phyloP scores from a whole-genome alignment of 2,797 vertebrate species.

The Arctocebus calabarensis region DNA sequence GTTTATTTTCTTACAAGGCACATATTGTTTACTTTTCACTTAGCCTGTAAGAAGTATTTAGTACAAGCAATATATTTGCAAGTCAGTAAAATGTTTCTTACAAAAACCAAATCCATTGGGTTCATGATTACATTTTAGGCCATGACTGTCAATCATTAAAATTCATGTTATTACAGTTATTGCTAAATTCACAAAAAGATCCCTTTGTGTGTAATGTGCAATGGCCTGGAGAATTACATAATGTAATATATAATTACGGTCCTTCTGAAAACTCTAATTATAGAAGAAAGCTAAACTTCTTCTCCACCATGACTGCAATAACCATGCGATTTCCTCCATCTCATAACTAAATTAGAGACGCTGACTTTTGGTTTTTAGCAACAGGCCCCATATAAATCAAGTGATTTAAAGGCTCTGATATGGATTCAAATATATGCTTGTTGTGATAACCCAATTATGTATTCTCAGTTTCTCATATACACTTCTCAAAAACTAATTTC shows the following conservation, averaged over 20 bases:
- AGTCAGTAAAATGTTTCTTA: constrained; percentile 52
- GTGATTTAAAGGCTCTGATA: constrained; percentile 14
- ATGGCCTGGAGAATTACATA: constrained; percentile 60
- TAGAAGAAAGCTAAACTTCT: constrained; percentile 51
- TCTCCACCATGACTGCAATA: constrained; percentile 44
- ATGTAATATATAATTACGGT: constrained; percentile 65
- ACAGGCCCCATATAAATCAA: neutral
- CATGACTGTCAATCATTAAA: constrained; percentile 66
- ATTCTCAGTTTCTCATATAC: constrained; percentile 13
- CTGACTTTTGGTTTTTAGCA: constrained; percentile 35
- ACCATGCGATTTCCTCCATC: neutral
- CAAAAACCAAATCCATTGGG: neutral
- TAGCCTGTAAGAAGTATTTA: constrained; percentile 41
- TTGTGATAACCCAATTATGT: neutral
- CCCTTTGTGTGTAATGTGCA: constrained; percentile 63
- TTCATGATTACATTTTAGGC: constrained; percentile 60
- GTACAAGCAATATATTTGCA: constrained; percentile 41
- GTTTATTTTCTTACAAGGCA: constrained; percentile 32
- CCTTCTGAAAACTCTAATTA: constrained; percentile 71
- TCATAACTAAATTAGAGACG: constrained; percentile 11
- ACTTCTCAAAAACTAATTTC: constrained; percentile 28
- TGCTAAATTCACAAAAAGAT: constrained; percentile 74
- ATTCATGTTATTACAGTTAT: constrained; percentile 73
- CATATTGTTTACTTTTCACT: constrained; percentile 45
- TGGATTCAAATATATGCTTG: neutral